Evolutionary conservation across 1,140 invertebrate species (phyloP).

Genomic region (Zaprionus lachaisei): DNA sequence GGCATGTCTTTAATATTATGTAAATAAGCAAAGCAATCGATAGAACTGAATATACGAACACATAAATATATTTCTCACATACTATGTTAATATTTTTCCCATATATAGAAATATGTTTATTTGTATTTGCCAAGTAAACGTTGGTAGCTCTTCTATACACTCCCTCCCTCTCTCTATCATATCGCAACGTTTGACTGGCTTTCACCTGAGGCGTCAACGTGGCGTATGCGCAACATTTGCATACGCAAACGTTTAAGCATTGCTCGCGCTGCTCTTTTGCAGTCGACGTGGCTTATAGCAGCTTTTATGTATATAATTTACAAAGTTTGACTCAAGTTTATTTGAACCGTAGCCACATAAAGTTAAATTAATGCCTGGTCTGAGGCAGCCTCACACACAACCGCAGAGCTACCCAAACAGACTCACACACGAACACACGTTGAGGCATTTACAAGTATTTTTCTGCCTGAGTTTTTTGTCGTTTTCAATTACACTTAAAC

Average conservation of each 20-base stretch:
- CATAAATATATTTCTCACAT: neutral
- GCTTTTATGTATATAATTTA: conserved; percentile 45
- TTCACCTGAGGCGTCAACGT: conserved; percentile 44
- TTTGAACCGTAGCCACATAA: conserved; percentile 56
- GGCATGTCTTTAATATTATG: neutral
- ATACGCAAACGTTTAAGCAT: conserved; percentile 48
- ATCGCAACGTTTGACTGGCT: conserved; percentile 1
- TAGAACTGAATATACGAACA: neutral
- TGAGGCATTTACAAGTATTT: conserved; percentile 17
- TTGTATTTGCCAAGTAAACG: neutral
- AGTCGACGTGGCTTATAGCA: conserved; percentile 34
- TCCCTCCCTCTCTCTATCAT: neutral
- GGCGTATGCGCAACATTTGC: conserved; percentile 56
- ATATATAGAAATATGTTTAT: neutral
- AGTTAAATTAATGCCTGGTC: conserved; percentile 63
- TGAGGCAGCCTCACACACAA: conserved; percentile 25
- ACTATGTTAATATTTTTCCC: neutral
- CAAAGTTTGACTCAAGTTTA: conserved; percentile 55
- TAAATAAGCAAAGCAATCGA: neutral
- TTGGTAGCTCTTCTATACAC: neutral
- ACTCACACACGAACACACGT: neutral
- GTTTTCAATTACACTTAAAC: conserved; percentile 73
- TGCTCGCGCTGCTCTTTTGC: conserved; percentile 39
- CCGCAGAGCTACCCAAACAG: conserved; percentile 3
- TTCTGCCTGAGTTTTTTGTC: conserved; percentile 28